These are phyloP conservation scores for Nephrotoma appendiculata DNA, from an alignment of 2,888 invertebrate species.

Conservation along the genomic window DNA sequence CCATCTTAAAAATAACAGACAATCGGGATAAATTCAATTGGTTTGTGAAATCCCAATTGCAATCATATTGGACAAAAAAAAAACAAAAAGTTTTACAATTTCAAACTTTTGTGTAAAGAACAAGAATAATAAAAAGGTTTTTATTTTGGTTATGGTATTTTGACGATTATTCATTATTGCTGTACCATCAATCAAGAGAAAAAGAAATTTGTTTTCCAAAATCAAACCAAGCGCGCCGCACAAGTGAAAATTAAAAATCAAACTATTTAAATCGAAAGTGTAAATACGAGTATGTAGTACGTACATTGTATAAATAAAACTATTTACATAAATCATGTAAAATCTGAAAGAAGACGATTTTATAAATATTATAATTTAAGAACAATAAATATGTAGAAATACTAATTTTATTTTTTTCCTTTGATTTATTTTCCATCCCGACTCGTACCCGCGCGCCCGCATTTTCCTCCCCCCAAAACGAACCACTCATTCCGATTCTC, in stretches of 20 bases:
- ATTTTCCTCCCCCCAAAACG: background rate
- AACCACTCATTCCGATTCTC: background rate
- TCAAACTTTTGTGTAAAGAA: background rate
- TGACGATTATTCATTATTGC: background rate
- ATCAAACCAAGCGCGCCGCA: no score
- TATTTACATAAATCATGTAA: background rate
- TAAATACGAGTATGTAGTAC: background rate
- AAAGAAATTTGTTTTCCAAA: background rate
- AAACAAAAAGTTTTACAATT: background rate
- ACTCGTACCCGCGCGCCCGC: background rate
- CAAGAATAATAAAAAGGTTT: background rate
- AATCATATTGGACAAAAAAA: background rate
- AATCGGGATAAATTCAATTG: background rate
- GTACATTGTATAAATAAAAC: background rate
- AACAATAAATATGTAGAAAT: background rate
- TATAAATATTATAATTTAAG: background rate
- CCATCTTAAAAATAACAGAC: background rate
- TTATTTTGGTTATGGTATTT: background rate
- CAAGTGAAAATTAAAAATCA: background rate
- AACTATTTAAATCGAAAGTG: background rate
- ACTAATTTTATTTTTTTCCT: background rate
- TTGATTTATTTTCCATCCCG: background rate
- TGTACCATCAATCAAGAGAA: background rate
- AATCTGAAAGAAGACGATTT: background rate
- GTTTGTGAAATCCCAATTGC: background rate